Evolutionary conservation across 2,113 vertebrate genomes (phyloP).

Genomic region (Scortum barcoo): DNA sequence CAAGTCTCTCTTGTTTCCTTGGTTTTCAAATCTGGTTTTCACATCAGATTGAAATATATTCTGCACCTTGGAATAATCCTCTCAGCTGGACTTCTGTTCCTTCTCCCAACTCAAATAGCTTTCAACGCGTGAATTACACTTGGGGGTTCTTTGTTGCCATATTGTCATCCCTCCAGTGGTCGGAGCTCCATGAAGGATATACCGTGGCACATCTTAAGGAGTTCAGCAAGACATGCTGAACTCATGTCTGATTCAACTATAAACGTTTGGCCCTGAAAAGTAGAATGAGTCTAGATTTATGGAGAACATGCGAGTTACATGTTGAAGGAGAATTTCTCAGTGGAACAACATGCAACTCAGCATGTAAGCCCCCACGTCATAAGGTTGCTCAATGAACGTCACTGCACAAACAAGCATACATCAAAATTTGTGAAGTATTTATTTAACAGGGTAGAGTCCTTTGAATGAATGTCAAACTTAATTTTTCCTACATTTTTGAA

Average conservation of each 20-base stretch:
- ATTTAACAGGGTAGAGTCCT: not conserved
- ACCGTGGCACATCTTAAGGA: constrained; percentile 30
- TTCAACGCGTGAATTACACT: constrained; percentile 49
- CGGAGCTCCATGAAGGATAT: constrained; percentile 30
- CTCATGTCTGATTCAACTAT: constrained; percentile 8
- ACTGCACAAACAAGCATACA: not conserved
- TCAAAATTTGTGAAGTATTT: not conserved
- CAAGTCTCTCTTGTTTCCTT: constrained; percentile 36
- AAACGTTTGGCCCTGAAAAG: constrained; percentile 19
- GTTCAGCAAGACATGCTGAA: constrained; percentile 48
- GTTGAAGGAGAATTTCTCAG: constrained; percentile 10
- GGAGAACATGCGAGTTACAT: constrained; percentile 14
- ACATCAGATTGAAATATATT: constrained; percentile 60
- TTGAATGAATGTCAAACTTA: not conserved
- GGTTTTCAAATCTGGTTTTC: constrained; percentile 65
- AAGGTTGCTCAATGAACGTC: constrained; percentile 7
- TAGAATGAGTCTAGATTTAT: constrained; percentile 38
- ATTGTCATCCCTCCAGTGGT: constrained; percentile 48
- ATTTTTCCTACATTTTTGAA: constrained; percentile 10
- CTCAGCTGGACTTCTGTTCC: constrained; percentile 48
- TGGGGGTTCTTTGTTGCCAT: constrained; percentile 37
- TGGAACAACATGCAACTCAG: constrained; percentile 30
- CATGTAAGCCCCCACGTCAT: not conserved
- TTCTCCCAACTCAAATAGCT: constrained; percentile 54
- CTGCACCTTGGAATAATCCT: constrained; percentile 53